Base-by-base conservation (phyloP, 2,797 vertebrate species). In the Phylloscopus collybita region DNA sequence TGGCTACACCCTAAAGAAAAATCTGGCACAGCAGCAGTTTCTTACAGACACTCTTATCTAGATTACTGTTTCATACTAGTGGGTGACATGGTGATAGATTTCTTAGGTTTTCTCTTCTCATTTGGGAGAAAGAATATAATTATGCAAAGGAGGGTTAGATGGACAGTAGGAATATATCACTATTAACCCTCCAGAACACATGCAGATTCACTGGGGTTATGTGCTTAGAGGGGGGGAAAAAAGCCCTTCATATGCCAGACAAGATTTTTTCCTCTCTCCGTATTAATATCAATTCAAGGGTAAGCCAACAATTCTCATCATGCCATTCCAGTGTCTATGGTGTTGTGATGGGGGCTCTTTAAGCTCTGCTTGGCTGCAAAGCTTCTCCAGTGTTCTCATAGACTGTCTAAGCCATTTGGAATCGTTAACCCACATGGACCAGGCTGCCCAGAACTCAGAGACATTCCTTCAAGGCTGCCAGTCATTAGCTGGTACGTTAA, bases 401-500 rank as follows among this genome's bases (percentile, higher is more conserved):
- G 79, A 88, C 67, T 66, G 32, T 51, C 88, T 91, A 21, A 93
- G 74, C 79, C 95, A 92, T 96, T 96, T 95, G 93, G 96, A 82
- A 73, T 93, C 92, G 94, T 97, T 96, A 97, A 92, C 93, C 95
- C 86, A 11, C 94, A 25, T 83, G 95, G 96, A 86, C 89, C 93
- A 92, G 89, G 93, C 93, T 97, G 92, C 95, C 94, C 32, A 47
- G 95, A 86, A 73, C 90, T 92, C 97, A 96, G 95, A 92, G 95
- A 94, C 93, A 49, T 95, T 97, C 97, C 97, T 98, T 92, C 62
- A 97, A 98, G 96, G 94, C 97, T 83, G 95, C 95, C 97, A 97
- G 97, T 98, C 97, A 97, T 98, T 98, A 98, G 97, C 96, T 98
- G 98, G 92, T 98, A 98, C 98, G 98, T 98, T 98, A 98, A 98